A percentile compares a stretch with the other conserved stretches of the same genome.
Conservation (phyloP, 2,113 vertebrate genomes). For the Aepyceros melampus region DNA sequence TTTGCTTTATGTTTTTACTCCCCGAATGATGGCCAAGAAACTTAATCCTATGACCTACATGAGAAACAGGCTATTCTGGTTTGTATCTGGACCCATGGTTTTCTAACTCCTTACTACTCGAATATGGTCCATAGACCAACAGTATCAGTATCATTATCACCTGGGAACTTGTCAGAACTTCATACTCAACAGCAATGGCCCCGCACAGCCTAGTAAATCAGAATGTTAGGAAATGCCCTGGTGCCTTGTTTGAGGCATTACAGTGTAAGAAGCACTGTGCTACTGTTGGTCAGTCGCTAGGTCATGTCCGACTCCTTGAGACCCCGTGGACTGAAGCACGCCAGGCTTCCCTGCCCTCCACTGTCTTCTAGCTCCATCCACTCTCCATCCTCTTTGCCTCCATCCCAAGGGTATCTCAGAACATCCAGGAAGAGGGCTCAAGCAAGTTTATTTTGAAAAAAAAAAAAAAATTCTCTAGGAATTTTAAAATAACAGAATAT, state of each 20-base stretch:
- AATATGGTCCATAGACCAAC: background rate
- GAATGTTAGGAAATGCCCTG: background rate
- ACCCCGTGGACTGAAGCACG: background rate
- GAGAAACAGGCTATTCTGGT: background rate
- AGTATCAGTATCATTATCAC: background rate
- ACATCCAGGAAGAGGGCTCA: background rate
- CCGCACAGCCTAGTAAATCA: background rate
- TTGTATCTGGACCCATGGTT: background rate
- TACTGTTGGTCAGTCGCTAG: background rate
- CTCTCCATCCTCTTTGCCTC: no score
- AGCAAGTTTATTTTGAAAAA: background rate
- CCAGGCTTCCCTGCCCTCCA: background rate
- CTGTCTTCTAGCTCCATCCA: background rate
- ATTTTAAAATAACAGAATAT: background rate
- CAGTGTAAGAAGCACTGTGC: background rate
- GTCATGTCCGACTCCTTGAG: background rate
- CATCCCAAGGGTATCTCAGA: background rate
- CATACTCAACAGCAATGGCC: background rate
- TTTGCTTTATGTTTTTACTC: background rate
- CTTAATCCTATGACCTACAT: background rate
- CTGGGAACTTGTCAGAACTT: background rate
- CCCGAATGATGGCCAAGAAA: background rate
- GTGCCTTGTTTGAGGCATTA: background rate
- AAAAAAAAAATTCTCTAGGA: background rate
- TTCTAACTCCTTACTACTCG: background rate